Percentiles rank a stretch among this genome's conserved stretches.
These are phyloP conservation scores for Antechinus flavipes DNA, from an alignment of 2,113 vertebrate genomes.

Conservation along the genomic window DNA sequence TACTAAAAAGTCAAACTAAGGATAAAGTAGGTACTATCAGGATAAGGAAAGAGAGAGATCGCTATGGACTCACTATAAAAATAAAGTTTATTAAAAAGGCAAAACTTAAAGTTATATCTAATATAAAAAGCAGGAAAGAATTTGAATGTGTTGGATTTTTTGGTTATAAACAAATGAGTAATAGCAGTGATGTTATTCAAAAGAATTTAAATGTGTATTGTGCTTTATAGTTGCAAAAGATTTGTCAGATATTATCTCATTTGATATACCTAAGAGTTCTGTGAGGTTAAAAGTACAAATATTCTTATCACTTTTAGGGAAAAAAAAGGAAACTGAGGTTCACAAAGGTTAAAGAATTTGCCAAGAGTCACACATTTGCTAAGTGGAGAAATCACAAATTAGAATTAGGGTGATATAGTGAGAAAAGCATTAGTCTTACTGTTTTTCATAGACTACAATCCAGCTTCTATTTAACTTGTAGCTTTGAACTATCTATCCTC, in stretches of 20 bases:
- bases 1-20: background rate
- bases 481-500: background rate
- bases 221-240: background rate
- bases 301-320: background rate
- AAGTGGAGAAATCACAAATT: background rate
- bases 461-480: background rate
- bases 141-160: background rate
- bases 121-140: background rate
- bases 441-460: background rate
- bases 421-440: background rate
- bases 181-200: background rate
- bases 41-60: background rate
- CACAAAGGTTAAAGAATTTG: background rate
- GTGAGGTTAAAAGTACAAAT: background rate
- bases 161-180: background rate
- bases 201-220: background rate
- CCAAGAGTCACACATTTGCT: background rate
- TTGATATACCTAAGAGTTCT: background rate
- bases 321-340: background rate
- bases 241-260: background rate
- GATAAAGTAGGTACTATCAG: background rate
- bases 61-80: background rate
- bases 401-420: background rate
- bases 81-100: background rate
- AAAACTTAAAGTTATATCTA: background rate